Conservation (phyloP, 2,888 invertebrate genomes). For the Itoplectis maculator region DNA sequence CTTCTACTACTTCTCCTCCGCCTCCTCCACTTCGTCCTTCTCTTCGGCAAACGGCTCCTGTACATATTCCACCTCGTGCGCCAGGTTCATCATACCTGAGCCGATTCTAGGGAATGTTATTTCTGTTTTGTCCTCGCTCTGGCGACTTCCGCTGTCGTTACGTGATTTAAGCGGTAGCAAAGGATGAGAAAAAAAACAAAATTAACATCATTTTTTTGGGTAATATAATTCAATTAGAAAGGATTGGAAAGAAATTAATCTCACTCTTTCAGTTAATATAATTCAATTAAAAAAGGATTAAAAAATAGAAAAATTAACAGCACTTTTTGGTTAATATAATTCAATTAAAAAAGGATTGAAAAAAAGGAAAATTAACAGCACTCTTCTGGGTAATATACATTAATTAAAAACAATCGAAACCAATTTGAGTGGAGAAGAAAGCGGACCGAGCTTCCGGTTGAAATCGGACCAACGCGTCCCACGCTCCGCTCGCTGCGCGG, state of each 20-base stretch:
- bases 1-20: conserved; percentile 52
- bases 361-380: not conserved
- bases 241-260: too few relatives aligned
- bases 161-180: too few relatives aligned
- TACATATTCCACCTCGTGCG: conserved; percentile 39
- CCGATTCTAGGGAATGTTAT: conserved; percentile 75
- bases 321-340: too few relatives aligned
- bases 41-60: conserved; percentile 12
- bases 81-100: conserved; percentile 45
- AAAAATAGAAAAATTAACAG: too few relatives aligned
- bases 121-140: conserved; percentile 65
- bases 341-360: not conserved
- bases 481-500: conserved; percentile 42
- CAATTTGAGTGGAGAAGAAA: not conserved
- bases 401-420: too few relatives aligned
- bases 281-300: too few relatives aligned
- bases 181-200: too few relatives aligned
- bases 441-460: conserved; percentile 2
- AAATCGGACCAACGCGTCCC: conserved; percentile 27
- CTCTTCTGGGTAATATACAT: not conserved
- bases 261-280: too few relatives aligned
- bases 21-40: too few relatives aligned
- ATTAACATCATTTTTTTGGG: too few relatives aligned
- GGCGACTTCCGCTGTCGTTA: conserved; percentile 17
- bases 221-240: too few relatives aligned